Evolutionary conservation across 2,797 vertebrate species (phyloP).

Genomic region (Philypnodon macrostomus): DNA sequence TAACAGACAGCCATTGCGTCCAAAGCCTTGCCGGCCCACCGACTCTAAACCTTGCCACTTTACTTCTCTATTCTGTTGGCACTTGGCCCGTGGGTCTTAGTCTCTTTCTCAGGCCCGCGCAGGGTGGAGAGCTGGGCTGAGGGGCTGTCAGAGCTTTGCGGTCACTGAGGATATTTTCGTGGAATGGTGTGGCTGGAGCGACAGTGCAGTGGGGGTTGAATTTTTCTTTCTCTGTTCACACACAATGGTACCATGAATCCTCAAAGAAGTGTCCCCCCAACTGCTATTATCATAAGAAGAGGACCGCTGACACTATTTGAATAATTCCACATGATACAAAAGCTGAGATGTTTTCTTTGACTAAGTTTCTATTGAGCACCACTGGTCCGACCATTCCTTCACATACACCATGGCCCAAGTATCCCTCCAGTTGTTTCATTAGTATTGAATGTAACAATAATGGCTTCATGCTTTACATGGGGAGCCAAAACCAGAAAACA

Average conservation of each 20-base stretch:
- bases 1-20: constrained; percentile 64
- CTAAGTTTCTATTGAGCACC: constrained; percentile 59
- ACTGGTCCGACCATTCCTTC: constrained; percentile 60
- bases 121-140: constrained; percentile 39
- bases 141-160: constrained; percentile 41
- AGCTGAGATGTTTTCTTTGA: constrained; percentile 66
- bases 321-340: constrained; percentile 71
- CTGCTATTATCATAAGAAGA: constrained; percentile 78
- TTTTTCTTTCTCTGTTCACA: constrained; percentile 60
- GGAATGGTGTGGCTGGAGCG: constrained; percentile 30
- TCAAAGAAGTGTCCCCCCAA: constrained; percentile 65
- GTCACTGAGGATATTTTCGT: constrained; percentile 36
- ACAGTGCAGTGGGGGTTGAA: constrained; percentile 51
- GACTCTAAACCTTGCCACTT: constrained; percentile 54
- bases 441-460: constrained; percentile 14
- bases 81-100: constrained; percentile 49
- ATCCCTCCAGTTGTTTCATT: constrained; percentile 12
- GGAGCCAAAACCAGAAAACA: constrained; percentile 23
- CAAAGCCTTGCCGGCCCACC: constrained; percentile 61
- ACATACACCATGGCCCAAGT: constrained; percentile 40
- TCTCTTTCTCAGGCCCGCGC: constrained; percentile 38
- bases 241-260: constrained; percentile 71
- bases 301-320: constrained; percentile 65
- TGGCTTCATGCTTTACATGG: constrained; percentile 4
- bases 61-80: constrained; percentile 68